Evolutionary conservation across 2,113 vertebrate species (phyloP).

Genomic region (Microcebus tavaratra): DNA sequence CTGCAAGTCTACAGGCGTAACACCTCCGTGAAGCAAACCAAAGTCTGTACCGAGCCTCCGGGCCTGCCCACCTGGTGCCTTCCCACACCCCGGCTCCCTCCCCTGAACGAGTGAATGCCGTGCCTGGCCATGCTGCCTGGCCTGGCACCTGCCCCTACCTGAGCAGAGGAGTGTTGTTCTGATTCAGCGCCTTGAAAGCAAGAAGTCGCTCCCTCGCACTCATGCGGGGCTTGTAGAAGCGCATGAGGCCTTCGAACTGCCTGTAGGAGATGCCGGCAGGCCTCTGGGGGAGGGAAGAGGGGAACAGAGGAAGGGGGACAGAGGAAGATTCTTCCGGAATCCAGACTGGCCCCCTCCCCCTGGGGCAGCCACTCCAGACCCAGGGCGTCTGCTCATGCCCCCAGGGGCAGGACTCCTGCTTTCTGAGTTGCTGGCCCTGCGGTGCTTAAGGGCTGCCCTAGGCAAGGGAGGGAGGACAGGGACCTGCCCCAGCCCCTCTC

Average conservation of each 20-base stretch:
- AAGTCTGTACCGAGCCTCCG: not conserved
- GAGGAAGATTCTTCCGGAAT: not conserved
- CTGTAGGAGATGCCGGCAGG: constrained; percentile 93
- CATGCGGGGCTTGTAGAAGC: constrained; percentile 95
- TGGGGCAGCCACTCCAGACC: not conserved
- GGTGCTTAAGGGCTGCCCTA: fast-evolving
- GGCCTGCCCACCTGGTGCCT: not conserved
- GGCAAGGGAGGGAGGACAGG: not conserved
- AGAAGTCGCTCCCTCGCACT: constrained; percentile 93
- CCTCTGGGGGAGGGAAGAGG: constrained; percentile 82
- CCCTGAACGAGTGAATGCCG: not conserved
- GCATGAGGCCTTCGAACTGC: constrained; percentile 97
- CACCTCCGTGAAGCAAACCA: not conserved
- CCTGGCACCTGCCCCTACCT: constrained; percentile 83
- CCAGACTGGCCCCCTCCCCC: not conserved
- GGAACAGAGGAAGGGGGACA: not conserved
- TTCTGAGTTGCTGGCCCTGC: not conserved
- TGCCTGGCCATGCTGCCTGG: fast-evolving
- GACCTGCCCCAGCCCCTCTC: fast-evolving
- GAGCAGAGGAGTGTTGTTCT: constrained; percentile 89
- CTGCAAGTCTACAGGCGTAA: not conserved
- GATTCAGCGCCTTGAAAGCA: constrained; percentile 95
- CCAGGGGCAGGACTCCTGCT: not conserved
- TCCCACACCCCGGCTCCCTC: fast-evolving
- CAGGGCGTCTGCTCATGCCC: not conserved